A percentile compares a stretch with the other conserved stretches of the same genome.
phyloP scores from a whole-genome alignment of 2,888 invertebrate genomes.

The Xiphydria camelus region DNA sequence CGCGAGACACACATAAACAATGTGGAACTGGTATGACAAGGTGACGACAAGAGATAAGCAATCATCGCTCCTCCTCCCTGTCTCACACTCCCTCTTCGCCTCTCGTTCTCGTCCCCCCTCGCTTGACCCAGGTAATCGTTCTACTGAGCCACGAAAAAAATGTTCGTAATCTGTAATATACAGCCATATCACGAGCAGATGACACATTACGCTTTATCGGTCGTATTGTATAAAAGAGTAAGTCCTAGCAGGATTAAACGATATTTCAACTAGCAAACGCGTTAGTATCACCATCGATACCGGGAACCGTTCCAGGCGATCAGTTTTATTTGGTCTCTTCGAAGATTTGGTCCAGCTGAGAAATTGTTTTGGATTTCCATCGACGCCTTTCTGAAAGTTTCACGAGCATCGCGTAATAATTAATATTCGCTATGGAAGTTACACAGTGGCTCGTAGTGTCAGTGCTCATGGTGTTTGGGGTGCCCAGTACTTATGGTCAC shows the following conservation, averaged over 20 bases:
- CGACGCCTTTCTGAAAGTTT: background rate
- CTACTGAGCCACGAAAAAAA: no score
- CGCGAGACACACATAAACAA: no score
- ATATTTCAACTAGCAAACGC: background rate
- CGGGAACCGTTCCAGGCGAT: background rate
- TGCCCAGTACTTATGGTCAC: conserved; percentile 52
- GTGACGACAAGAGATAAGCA: no score
- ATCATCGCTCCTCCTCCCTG: no score
- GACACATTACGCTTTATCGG: background rate
- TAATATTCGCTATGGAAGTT: background rate
- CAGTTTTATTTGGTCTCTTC: background rate
- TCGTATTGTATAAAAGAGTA: background rate
- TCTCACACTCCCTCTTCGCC: no score
- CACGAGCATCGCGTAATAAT: background rate
- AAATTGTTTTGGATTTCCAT: background rate
- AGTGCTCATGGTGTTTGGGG: background rate
- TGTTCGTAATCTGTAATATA: background rate
- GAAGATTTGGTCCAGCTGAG: background rate
- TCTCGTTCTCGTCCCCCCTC: no score
- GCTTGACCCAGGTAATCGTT: no score
- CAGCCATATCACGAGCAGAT: background rate
- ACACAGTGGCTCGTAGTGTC: background rate
- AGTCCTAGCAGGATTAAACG: background rate
- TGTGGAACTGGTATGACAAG: no score
- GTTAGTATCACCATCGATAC: background rate